Conservation (phyloP, 2,797 vertebrate genomes). For the Gymnoscopelus microlampas region DNA sequence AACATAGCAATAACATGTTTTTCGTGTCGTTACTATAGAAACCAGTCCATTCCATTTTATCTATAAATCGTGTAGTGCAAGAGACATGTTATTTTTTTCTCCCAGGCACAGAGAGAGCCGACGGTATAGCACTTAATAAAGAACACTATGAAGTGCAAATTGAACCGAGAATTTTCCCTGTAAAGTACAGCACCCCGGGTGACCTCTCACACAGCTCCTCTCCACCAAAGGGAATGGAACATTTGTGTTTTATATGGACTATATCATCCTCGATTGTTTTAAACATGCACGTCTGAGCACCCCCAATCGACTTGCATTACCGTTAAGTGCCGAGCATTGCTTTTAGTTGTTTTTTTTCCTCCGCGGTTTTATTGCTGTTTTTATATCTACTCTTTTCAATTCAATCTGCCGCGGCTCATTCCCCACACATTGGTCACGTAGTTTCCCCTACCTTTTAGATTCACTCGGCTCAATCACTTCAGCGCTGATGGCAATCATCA, state of each 20-base stretch:
- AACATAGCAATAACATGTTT: background rate
- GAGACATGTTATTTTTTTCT: no score
- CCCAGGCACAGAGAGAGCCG: no score
- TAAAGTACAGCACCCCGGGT: slow-evolving; percentile 4
- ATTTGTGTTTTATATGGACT: slow-evolving; percentile 12
- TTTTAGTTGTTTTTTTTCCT: slow-evolving; percentile 24
- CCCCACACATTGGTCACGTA: slow-evolving; percentile 50
- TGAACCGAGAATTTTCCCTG: background rate
- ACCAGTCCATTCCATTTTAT: background rate
- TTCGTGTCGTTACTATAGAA: background rate
- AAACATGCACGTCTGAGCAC: slow-evolving; percentile 28
- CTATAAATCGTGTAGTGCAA: no score
- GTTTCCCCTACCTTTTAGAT: slow-evolving; percentile 62
- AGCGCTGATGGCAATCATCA: slow-evolving; percentile 74
- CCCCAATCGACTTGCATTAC: slow-evolving; percentile 18
- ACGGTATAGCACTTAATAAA: background rate
- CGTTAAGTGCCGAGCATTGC: slow-evolving; percentile 12
- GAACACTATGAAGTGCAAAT: background rate
- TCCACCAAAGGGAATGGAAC: slow-evolving; percentile 2
- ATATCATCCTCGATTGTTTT: slow-evolving; percentile 21
- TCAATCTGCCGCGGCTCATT: slow-evolving; percentile 68
- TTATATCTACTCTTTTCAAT: slow-evolving; percentile 61
- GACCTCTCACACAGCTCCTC: slow-evolving; percentile 1
- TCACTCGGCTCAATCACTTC: slow-evolving; percentile 73
- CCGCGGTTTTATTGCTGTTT: slow-evolving; percentile 47